Percentiles rank a stretch among this genome's conserved stretches.
phyloP scores from a whole-genome alignment of 2,113 vertebrate species.

The Hippocampus abdominalis region DNA sequence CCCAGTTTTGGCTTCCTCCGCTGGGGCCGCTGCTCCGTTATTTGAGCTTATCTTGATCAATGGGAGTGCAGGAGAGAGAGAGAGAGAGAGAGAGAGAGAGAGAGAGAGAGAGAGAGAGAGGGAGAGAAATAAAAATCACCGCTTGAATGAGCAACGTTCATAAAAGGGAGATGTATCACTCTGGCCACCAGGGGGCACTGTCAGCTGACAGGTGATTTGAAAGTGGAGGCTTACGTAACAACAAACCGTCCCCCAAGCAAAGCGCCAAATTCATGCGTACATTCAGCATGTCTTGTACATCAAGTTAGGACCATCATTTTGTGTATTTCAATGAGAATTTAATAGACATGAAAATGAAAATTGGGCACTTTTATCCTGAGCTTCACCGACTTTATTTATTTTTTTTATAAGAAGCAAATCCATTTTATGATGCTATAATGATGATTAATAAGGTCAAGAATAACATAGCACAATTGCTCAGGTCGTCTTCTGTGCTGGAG shows the following conservation, averaged over 20 bases:
- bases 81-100: no score
- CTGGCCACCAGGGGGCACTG: conserved; percentile 31
- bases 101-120: no score
- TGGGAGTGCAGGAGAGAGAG: conserved; percentile 32
- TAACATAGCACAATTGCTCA: no score
- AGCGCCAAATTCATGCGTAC: background rate
- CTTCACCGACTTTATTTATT: no score
- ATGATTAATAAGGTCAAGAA: no score
- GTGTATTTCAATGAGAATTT: background rate
- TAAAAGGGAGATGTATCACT: background rate
- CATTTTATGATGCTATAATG: no score
- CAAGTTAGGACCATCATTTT: no score
- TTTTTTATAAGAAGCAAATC: no score
- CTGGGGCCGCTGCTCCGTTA: conserved; percentile 49
- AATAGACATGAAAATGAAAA: background rate
- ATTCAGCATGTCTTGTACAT: background rate
- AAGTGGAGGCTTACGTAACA: background rate
- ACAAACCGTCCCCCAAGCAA: background rate
- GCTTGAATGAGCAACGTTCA: conserved; percentile 36
- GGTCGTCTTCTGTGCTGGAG: no score
- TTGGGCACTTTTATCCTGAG: background rate
- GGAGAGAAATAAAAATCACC: background rate
- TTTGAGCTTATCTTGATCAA: conserved; percentile 57
- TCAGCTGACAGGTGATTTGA: background rate
- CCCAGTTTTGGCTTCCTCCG: conserved; percentile 62